Evolutionary conservation across 2,113 vertebrate species (phyloP).

Genomic region (Rhea americana): DNA sequence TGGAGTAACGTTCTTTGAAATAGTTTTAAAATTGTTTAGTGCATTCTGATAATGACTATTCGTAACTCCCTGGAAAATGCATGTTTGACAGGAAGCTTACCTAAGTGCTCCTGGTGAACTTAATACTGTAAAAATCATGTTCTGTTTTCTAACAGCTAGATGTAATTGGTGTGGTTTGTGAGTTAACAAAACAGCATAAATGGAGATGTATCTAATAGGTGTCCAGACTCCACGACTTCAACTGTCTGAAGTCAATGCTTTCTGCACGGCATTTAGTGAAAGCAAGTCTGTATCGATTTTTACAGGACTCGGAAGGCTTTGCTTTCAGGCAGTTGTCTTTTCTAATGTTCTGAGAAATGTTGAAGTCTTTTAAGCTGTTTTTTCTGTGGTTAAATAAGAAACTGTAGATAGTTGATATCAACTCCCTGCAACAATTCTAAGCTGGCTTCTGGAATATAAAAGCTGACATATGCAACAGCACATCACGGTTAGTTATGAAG

Average conservation of each 20-base stretch:
- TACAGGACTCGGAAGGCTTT: background rate
- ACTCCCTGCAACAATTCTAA: background rate
- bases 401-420: background rate
- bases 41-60: background rate
- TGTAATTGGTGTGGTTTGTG: background rate
- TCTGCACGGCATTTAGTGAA: rapidly evolving
- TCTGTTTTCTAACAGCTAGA: background rate
- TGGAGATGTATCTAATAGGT: background rate
- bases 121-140: background rate
- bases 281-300: background rate
- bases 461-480: background rate
- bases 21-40: background rate
- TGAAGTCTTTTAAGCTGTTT: background rate
- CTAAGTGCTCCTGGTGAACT: background rate
- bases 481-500: background rate
- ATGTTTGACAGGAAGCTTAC: background rate
- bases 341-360: background rate
- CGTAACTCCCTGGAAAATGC: background rate
- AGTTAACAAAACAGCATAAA: background rate
- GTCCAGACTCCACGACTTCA: background rate
- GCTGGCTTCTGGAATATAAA: background rate
- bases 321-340: background rate
- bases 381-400: background rate
- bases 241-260: background rate
- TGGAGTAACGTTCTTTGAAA: background rate